A percentile compares a stretch with the other conserved stretches of the same genome.
phyloP scores from a whole-genome alignment of 2,888 invertebrate species.

The Hetaerina titia region DNA sequence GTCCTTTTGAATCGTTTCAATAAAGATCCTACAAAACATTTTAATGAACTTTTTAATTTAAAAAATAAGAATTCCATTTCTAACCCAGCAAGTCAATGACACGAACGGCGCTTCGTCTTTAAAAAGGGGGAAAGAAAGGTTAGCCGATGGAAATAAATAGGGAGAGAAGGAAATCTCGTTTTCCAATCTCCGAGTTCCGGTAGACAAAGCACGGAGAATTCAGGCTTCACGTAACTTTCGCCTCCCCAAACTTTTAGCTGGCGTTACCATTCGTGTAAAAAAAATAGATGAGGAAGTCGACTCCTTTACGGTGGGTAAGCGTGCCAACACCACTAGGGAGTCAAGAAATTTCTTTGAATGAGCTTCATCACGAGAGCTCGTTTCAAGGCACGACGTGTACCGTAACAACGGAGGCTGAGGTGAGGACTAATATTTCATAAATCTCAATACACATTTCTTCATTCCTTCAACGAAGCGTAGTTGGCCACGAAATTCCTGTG shows the following conservation, averaged over 20 bases:
- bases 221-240: neutral
- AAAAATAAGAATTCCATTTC: too few species aligned
- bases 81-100: too few species aligned
- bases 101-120: too few species aligned
- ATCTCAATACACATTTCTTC: neutral
- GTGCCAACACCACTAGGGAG: neutral
- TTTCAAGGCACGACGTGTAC: neutral
- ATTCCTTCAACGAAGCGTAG: neutral
- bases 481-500: neutral
- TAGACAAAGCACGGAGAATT: neutral
- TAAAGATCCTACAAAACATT: too few species aligned
- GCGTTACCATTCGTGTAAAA: neutral
- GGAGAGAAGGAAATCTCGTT: too few species aligned
- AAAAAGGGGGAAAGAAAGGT: too few species aligned
- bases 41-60: too few species aligned
- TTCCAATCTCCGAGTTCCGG: neutral
- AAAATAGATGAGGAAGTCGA: neutral
- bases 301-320: too few species aligned
- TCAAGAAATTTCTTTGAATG: neutral
- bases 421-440: neutral
- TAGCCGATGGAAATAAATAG: too few species aligned
- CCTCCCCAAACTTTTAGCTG: neutral
- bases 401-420: neutral
- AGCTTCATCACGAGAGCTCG: neutral
- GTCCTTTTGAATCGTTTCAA: too few species aligned